These are phyloP conservation scores for Apus apus DNA, from an alignment of 2,113 vertebrate genomes.

Conservation along the genomic window DNA sequence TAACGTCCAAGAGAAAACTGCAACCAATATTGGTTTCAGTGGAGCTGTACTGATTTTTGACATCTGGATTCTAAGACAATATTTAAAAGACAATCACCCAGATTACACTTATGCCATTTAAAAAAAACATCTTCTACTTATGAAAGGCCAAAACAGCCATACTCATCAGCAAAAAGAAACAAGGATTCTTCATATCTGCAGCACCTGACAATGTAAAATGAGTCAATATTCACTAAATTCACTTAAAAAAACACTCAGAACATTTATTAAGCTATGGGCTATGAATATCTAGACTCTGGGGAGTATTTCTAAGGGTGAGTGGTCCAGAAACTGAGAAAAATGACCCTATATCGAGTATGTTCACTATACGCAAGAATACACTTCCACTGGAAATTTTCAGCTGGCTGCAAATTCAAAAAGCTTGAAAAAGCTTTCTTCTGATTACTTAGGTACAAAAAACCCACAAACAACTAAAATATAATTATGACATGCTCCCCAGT, in stretches of 20 bases:
- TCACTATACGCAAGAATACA: background rate
- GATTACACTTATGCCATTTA: background rate
- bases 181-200: background rate
- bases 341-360: background rate
- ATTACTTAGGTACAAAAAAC: background rate
- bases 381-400: background rate
- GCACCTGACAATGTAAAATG: background rate
- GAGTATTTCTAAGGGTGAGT: background rate
- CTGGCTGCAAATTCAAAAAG: background rate
- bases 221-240: background rate
- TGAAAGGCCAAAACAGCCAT: background rate
- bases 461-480: background rate
- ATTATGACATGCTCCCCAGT: background rate
- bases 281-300: background rate
- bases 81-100: background rate
- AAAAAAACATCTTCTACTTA: background rate
- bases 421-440: background rate
- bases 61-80: background rate
- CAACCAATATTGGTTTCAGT: background rate
- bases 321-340: background rate
- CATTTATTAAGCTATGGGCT: background rate
- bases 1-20: background rate
- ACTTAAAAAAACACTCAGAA: background rate
- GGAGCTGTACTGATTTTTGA: background rate
- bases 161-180: background rate